Evolutionary conservation across 2,113 vertebrate species (phyloP).

Genomic region (Motacilla tschutschensis): DNA sequence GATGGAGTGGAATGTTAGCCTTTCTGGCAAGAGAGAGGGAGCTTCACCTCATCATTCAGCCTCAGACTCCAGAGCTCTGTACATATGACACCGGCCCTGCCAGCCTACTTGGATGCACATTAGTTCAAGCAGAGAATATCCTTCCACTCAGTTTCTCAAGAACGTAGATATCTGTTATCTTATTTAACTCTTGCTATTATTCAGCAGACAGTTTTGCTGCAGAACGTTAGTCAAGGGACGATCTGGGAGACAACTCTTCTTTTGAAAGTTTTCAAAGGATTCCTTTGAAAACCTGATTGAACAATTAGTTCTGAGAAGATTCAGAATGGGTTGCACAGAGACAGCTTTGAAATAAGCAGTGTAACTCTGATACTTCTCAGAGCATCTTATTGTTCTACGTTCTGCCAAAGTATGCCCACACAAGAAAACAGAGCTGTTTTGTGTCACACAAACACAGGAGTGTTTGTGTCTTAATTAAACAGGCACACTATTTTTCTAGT

Average conservation of each 20-base stretch:
- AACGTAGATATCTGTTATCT: background rate
- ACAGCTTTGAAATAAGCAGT: background rate
- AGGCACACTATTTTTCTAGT: background rate
- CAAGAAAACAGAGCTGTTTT: background rate
- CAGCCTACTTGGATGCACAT: too few relatives aligned
- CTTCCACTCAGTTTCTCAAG: background rate
- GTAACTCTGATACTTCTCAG: background rate
- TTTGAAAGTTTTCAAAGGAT: background rate
- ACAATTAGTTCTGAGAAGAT: background rate
- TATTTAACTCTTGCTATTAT: background rate
- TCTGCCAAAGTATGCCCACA: background rate
- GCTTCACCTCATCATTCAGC: background rate
- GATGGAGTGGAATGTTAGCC: background rate
- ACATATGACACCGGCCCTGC: background rate
- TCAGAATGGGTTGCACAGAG: background rate
- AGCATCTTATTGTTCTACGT: background rate
- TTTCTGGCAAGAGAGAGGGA: background rate
- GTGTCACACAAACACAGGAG: too few relatives aligned
- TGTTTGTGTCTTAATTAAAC: background rate
- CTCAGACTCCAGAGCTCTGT: background rate
- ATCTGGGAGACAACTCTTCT: background rate
- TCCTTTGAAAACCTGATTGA: background rate
- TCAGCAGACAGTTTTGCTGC: background rate
- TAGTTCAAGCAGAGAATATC: background rate
- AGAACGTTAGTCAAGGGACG: background rate